These are phyloP conservation scores for Chironomus striatipennis DNA, from an alignment of 1,140 invertebrate genomes.

Conservation along the genomic window DNA sequence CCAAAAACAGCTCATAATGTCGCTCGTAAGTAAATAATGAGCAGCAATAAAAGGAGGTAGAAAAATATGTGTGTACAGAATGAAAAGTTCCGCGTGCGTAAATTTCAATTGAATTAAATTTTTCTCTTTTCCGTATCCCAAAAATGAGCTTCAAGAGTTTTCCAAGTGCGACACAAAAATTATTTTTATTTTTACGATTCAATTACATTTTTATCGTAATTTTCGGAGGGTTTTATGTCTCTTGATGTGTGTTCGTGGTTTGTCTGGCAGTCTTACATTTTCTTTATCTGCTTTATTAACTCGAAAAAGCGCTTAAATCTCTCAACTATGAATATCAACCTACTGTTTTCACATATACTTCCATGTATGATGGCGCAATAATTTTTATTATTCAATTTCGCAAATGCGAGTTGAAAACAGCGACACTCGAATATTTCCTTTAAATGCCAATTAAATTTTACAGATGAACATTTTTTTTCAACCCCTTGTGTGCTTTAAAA, in stretches of 20 bases:
- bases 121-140: background rate
- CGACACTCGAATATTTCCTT: background rate
- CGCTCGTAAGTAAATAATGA: slow-evolving; percentile 13
- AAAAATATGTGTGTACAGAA: background rate
- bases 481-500: background rate
- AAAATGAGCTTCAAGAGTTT: background rate
- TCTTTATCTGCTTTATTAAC: no score
- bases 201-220: background rate
- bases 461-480: background rate
- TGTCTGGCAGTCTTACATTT: no score
- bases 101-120: slow-evolving; percentile 1
- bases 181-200: background rate
- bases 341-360: no score
- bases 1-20: background rate
- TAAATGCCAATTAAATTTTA: slow-evolving; percentile 21
- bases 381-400: background rate
- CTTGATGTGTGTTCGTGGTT: background rate
- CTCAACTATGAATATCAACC: no score
- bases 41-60: slow-evolving; percentile 15
- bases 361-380: no score
- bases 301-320: no score
- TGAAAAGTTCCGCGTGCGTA: background rate
- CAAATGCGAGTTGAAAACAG: background rate
- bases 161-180: background rate
- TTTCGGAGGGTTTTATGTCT: background rate